Conservation (phyloP, 2,797 vertebrate genomes). For the Phataginus tetradactyla region DNA sequence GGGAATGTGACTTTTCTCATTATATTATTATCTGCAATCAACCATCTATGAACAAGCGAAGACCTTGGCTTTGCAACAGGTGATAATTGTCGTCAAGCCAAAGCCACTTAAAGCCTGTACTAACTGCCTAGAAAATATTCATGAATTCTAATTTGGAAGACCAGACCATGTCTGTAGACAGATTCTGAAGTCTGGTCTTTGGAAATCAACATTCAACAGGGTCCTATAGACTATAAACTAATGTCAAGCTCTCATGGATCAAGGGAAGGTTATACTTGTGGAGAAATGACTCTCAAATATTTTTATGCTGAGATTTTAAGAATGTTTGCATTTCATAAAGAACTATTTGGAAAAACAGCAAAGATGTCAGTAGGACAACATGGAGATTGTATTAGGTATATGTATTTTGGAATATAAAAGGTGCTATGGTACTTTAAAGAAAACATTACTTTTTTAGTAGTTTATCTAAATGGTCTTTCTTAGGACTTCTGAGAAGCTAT, state of each 20-base stretch:
- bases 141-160: conserved; percentile 50
- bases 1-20: conserved; percentile 90
- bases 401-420: neutral
- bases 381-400: neutral
- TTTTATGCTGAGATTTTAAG: neutral
- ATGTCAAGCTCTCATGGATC: neutral
- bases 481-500: neutral
- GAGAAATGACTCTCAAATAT: neutral
- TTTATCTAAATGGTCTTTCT: neutral
- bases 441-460: neutral
- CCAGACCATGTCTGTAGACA: neutral
- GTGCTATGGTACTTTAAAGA: neutral
- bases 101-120: neutral
- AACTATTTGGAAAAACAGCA: neutral
- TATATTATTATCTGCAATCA: conserved; percentile 87
- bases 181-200: neutral
- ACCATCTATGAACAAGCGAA: conserved; percentile 82
- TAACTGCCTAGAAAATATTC: neutral
- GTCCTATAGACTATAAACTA: no score
- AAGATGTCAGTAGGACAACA: neutral
- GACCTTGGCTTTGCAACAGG: neutral
- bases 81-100: conserved; percentile 36
- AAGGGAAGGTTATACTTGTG: neutral
- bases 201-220: neutral
- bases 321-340: neutral